phyloP scores from a whole-genome alignment of 2,888 invertebrate species.

The Mythimna vitellina region DNA sequence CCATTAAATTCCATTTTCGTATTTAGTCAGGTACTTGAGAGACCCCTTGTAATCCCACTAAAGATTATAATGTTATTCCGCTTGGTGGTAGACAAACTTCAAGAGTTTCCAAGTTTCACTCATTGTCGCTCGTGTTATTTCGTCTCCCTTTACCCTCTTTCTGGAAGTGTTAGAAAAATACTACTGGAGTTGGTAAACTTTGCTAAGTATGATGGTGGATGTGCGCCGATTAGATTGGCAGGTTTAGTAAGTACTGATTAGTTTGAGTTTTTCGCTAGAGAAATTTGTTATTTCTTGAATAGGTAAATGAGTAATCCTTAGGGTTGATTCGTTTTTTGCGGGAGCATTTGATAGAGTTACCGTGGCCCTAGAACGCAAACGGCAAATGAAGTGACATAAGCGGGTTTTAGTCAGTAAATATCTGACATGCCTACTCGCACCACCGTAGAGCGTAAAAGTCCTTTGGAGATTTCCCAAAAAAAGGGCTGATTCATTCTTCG shows the following conservation, averaged over 20 bases:
- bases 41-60: slow-evolving; percentile 69
- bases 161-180: slow-evolving; percentile 36
- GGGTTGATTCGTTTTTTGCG: too few species aligned
- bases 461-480: too few species aligned
- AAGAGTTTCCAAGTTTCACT: slow-evolving; percentile 45
- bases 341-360: too few species aligned
- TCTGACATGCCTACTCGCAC: too few species aligned
- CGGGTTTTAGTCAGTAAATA: too few species aligned
- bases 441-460: too few species aligned
- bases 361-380: too few species aligned
- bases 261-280: background rate
- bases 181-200: slow-evolving; percentile 40
- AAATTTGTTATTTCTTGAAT: background rate
- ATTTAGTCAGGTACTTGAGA: slow-evolving; percentile 67
- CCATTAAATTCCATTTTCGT: slow-evolving; percentile 70
- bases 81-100: slow-evolving; percentile 54
- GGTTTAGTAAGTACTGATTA: slow-evolving; percentile 2
- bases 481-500: background rate
- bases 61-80: slow-evolving; percentile 75
- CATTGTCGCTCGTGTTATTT: slow-evolving; percentile 43
- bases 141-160: slow-evolving; percentile 23
- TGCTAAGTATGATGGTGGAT: slow-evolving; percentile 30
- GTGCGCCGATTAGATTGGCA: slow-evolving; percentile 15
- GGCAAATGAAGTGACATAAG: too few species aligned
- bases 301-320: background rate